Base-by-base conservation (phyloP, 2,113 vertebrate genomes). In the Scomber scombrus region DNA sequence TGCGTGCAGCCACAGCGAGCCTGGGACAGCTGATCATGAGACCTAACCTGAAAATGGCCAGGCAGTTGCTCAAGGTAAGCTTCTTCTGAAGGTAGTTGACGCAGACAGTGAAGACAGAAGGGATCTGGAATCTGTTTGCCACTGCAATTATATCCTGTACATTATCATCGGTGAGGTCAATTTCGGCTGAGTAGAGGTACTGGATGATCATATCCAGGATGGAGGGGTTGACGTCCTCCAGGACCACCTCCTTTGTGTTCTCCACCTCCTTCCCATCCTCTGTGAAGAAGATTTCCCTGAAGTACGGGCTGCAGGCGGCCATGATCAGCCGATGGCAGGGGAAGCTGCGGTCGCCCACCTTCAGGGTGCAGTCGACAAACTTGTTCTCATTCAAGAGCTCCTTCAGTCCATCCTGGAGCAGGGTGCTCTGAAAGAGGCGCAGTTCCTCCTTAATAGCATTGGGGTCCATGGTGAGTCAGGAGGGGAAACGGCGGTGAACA, bases 321-420 rank as follows among this genome's bases (percentile, higher is more conserved):
- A 99, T 94, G 93, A 99, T 98, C 75, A 99, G 90, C 82, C 97
- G 95, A 90, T 99, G 98, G 92, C 98, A 99, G 45, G 98, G 97
- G 69, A 99, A 94, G 89, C 95, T 96, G 90, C 95, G 97, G 90
- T 98, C 97, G 16, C 97, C 97, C 51, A 99, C 97, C 93, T 99
- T 99, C 34, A 99, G 93, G 71, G 96, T 96, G 88, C 98, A 99
- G 92, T 99, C 98, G 90, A 99, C 94, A 91, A 99, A 99, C 89
- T 98, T 99, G 93, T 98, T 98, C 93, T 99, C 98, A 67, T 99
- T 98, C 8, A 99, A 95, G 83, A 99, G 97, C 88, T 99, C 97
- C 89, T 97, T 98, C 71, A 99, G 95, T 76, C 98, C 98, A 64
- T 99, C 98, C 93, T 99, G 98, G 82, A 99, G 97, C 86, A 99